Conservation (phyloP, 2,888 invertebrate genomes). For the Gari tellinella region DNA sequence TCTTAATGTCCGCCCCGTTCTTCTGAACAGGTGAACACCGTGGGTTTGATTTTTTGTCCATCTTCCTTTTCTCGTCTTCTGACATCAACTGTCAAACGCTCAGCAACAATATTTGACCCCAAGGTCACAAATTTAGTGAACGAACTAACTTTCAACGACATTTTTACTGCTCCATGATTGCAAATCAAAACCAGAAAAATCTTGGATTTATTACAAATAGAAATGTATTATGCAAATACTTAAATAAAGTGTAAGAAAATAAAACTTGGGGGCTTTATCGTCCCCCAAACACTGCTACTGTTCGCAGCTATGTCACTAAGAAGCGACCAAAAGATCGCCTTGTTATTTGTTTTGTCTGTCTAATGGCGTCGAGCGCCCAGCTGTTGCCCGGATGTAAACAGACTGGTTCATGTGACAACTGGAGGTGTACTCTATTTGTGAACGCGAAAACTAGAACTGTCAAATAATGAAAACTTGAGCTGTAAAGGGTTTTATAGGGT, state of each 20-base stretch:
- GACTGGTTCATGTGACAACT: no score
- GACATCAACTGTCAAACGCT: conserved; percentile 70
- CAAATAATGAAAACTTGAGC: no score
- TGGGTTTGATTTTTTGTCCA: conserved; percentile 78
- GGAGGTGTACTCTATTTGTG: no score
- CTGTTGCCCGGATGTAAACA: conserved; percentile 57
- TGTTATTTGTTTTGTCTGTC: conserved; percentile 13
- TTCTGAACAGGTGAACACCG: conserved; percentile 75
- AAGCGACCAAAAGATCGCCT: conserved; percentile 51
- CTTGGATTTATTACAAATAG: no score
- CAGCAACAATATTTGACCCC: conserved; percentile 53
- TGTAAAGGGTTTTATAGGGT: no score
- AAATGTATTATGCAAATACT: conserved; percentile 12
- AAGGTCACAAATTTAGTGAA: conserved; percentile 65
- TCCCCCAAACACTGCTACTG: conserved; percentile 42
- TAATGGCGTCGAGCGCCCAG: conserved; percentile 66
- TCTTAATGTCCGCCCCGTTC: conserved; percentile 63
- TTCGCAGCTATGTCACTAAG: not conserved
- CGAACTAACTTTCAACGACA: conserved; percentile 61
- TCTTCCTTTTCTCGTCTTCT: conserved; percentile 71
- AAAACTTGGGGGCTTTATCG: conserved; percentile 27
- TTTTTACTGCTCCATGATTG: conserved; percentile 78
- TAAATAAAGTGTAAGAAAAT: not conserved
- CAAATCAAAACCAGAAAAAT: conserved; percentile 53
- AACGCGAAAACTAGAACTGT: no score